Conservation (phyloP, 2,888 invertebrate species). For the Stenolophus ochropezus region DNA sequence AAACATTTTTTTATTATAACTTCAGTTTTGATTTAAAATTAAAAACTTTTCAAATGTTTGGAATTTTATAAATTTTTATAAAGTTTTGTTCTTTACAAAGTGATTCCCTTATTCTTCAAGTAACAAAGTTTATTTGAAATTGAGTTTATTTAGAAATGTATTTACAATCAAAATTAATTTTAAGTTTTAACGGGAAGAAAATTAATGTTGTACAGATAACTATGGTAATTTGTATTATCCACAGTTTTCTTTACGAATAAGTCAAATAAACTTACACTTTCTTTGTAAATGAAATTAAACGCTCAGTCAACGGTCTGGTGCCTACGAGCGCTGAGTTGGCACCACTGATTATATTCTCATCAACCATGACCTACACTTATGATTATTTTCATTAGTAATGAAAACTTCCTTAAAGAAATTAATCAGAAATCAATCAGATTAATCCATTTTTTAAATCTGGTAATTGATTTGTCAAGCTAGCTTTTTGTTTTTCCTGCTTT, state of each 20-base stretch:
- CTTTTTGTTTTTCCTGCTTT: background rate
- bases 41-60: no score
- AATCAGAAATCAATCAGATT: background rate
- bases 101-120: no score
- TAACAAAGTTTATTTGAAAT: background rate
- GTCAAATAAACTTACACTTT: conserved; percentile 9
- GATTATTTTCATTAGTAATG: background rate
- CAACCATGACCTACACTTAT: conserved; percentile 29
- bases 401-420: background rate
- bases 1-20: no score
- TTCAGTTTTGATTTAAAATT: no score
- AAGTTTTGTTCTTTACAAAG: no score
- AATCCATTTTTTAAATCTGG: background rate
- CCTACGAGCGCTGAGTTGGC: background rate
- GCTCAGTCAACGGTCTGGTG: background rate
- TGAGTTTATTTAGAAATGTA: background rate
- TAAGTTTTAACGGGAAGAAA: background rate
- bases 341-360: background rate
- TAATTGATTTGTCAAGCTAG: background rate
- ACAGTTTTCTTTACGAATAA: conserved; percentile 16
- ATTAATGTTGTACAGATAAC: background rate
- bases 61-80: no score
- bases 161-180: background rate
- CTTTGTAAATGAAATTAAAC: conserved; percentile 7
- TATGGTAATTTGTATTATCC: background rate